A percentile compares a stretch with the other conserved stretches of the same genome.
Conservation (phyloP, 2,797 vertebrate species). For the Eurystomus glaucurus region DNA sequence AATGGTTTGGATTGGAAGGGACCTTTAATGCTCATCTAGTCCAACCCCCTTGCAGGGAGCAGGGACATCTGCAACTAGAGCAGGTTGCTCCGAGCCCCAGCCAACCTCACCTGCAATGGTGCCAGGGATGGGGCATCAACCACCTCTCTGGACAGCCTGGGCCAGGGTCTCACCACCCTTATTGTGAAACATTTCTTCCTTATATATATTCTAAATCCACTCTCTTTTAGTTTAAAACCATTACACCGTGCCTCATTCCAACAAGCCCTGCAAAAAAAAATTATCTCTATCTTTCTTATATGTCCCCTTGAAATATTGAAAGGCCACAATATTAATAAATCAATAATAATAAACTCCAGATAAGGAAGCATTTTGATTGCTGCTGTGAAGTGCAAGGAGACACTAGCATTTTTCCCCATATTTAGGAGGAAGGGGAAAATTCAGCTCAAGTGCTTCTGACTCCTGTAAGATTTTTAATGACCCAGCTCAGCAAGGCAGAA, state of each 20-base stretch:
- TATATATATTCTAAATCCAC: not conserved
- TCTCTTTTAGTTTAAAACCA: not conserved
- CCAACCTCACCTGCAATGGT: not conserved
- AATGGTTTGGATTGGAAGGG: not conserved
- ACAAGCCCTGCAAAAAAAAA: not conserved
- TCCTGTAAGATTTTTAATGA: not conserved
- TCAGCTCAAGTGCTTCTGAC: not conserved
- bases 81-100: not conserved
- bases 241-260: not conserved
- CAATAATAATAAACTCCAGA: not conserved
- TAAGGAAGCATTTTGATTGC: not conserved
- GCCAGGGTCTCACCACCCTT: not conserved
- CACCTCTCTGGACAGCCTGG: not conserved
- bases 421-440: not conserved
- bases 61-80: not conserved
- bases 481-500: not conserved
- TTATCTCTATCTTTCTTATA: not conserved
- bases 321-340: not conserved
- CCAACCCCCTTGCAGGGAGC: too few relatives aligned
- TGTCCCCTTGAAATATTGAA: not conserved
- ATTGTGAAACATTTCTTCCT: not conserved
- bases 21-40: not conserved
- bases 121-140: not conserved
- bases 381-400: not conserved
- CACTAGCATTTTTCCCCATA: not conserved